Conservation (phyloP, 2,797 vertebrate species). For the Acanthurus lineatus region DNA sequence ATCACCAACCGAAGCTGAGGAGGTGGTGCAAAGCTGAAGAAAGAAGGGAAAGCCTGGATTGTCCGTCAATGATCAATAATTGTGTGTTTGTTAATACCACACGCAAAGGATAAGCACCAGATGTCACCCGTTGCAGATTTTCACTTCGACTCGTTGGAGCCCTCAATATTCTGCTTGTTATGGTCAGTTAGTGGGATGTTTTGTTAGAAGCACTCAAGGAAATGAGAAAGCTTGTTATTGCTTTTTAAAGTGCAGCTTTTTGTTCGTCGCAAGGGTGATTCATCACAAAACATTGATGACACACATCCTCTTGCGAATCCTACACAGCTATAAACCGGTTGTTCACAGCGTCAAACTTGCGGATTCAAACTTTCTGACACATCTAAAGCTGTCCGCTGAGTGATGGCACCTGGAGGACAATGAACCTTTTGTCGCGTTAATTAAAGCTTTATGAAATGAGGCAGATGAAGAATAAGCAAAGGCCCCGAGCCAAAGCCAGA, state of each 20-base stretch:
- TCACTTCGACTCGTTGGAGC: neutral
- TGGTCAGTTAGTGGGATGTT: conserved; percentile 13
- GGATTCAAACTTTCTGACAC: conserved; percentile 4
- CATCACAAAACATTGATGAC: conserved; percentile 9
- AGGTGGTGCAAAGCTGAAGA: neutral
- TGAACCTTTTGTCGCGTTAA: conserved; percentile 53
- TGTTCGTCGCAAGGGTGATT: conserved; percentile 25
- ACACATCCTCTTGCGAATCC: neutral
- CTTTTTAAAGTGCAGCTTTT: conserved; percentile 38
- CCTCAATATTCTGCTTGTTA: conserved; percentile 5
- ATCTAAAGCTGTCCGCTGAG: conserved; percentile 19
- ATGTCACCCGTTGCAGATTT: neutral
- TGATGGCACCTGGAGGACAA: conserved; percentile 43
- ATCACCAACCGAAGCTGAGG: conserved; percentile 3
- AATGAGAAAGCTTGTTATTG: conserved; percentile 39
- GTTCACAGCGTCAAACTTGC: neutral
- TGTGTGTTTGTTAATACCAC: too few relatives aligned
- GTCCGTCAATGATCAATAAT: too few relatives aligned
- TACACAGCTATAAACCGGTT: neutral
- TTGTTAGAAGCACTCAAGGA: conserved; percentile 27
- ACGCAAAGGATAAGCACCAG: neutral
- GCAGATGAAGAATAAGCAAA: conserved; percentile 39
- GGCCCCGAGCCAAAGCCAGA: conserved; percentile 21
- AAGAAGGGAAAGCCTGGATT: too few relatives aligned
- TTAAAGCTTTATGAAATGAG: conserved; percentile 51